Base-by-base conservation (phyloP, 2,113 vertebrate species). In the Vombatus ursinus region DNA sequence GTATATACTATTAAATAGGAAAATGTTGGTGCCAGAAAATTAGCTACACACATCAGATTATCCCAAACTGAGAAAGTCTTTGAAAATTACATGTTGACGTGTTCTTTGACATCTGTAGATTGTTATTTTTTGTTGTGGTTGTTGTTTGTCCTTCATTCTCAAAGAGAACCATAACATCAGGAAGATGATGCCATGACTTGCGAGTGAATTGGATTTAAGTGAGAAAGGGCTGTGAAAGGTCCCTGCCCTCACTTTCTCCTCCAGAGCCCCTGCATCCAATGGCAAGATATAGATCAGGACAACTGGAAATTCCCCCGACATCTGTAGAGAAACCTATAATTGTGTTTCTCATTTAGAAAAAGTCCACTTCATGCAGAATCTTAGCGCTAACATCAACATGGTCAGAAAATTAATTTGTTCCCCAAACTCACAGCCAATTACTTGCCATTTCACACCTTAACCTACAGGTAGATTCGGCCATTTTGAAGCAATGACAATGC, bases 401-500 rank as follows among this genome's bases (percentile, higher is more conserved):
- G n/a, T 52, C 3, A 53, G 31, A 49, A 92, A 52, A 6, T 22
- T 90, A 90, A 24, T 91, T 91, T 47, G 16, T 44, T 8, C 6
- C 68, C 68, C 44, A n/a, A 44, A 91, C n/a, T 68, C 10, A 77
- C 12, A 94, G 52, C 47, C n/a, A 47, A 37, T 94, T 50, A 19
- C 6, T 12, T 31, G 0, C 3, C 50, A 31, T 57, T 95, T 96
- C 16, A 77, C 84, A 37, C 28, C 54, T 93, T 89, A 53, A 23
- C 77, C 95, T 90, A 91, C 44, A 97, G 92, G 77, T 90, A 49
- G 0, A 26, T 91, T 14, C 49, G 92, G 68, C 52, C 31, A 90
- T 1, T 24, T 19, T 92, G 11, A 93, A 31, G 19, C 53, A 53
- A 94, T 37, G 50, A 25, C 50, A 94, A 37, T 10, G 57, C 6